Evolutionary conservation across 2,888 invertebrate genomes (phyloP).

Genomic region (Cephus pulcher): DNA sequence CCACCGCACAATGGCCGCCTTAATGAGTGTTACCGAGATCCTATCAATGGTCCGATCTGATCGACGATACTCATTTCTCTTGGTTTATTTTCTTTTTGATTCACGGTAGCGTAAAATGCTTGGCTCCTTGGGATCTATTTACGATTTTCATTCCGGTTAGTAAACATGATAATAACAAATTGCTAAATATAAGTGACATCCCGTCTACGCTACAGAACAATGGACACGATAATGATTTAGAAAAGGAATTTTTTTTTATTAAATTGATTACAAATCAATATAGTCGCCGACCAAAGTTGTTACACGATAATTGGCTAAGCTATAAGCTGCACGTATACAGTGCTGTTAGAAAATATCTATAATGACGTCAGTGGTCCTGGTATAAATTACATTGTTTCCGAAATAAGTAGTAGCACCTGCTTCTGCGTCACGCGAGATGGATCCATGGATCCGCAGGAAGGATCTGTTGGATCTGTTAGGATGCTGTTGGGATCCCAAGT

Average conservation of each 20-base stretch:
- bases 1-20: slow-evolving; percentile 56
- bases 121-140: not conserved
- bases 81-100: not conserved
- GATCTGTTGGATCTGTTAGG: not conserved
- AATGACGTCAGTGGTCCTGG: not conserved
- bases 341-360: not conserved
- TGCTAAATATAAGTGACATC: not conserved
- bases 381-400: slow-evolving; percentile 24
- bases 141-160: not conserved
- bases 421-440: slow-evolving; percentile 10
- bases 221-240: not conserved
- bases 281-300: not conserved
- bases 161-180: not conserved
- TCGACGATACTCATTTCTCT: slow-evolving; percentile 36
- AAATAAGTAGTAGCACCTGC: slow-evolving; percentile 23
- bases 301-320: not conserved
- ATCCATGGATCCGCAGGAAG: slow-evolving; percentile 6
- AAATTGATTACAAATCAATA: not conserved
- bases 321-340: not conserved
- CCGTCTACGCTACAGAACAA: not conserved
- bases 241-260: not conserved
- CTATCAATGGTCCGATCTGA: slow-evolving; percentile 38
- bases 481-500: slow-evolving; percentile 7
- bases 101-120: not conserved
- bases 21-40: slow-evolving; percentile 54